Percentiles rank a stretch among this genome's conserved stretches.
These are phyloP conservation scores for Meiosimyza platycephala DNA, from an alignment of 2,888 invertebrate genomes.

Conservation along the genomic window DNA sequence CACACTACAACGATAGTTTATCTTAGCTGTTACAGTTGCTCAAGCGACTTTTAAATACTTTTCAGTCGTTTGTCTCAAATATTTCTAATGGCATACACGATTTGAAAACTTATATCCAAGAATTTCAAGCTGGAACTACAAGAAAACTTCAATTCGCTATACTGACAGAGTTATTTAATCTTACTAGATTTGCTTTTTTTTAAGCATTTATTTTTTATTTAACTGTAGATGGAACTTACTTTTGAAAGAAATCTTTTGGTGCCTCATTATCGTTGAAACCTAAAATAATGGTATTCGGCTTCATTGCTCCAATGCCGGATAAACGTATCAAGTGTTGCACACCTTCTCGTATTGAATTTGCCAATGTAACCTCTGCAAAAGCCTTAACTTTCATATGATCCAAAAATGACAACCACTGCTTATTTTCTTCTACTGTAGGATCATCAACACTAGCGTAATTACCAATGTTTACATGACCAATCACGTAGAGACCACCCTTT, in stretches of 20 bases:
- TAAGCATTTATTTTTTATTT: background rate
- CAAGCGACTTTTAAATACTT: no score
- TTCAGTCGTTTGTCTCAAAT: no score
- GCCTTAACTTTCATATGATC: constrained; percentile 97
- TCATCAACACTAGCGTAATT: constrained; percentile 71
- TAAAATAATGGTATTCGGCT: constrained; percentile 95
- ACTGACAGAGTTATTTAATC: no score
- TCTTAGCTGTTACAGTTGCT: no score
- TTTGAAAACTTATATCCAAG: no score
- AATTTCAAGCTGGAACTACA: no score
- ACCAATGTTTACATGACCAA: constrained; percentile 85
- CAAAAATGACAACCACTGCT: constrained; percentile 92
- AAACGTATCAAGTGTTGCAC: constrained; percentile 91
- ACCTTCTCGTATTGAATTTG: constrained; percentile 87
- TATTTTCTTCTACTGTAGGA: constrained; percentile 81
- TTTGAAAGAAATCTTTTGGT: constrained; percentile 83
- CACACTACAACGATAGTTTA: no score
- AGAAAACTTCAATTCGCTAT: no score
- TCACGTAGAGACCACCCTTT: constrained; percentile 89
- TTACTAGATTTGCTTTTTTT: no score
- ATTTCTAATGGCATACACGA: no score
- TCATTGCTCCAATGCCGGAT: constrained; percentile 98
- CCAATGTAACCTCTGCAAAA: constrained; percentile 93
- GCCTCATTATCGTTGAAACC: constrained; percentile 88
- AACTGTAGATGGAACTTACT: constrained; percentile 68